Percentiles rank a stretch among this genome's conserved stretches.
Conservation (phyloP, 2,888 invertebrate genomes). For the Psylliodes chrysocephalus region DNA sequence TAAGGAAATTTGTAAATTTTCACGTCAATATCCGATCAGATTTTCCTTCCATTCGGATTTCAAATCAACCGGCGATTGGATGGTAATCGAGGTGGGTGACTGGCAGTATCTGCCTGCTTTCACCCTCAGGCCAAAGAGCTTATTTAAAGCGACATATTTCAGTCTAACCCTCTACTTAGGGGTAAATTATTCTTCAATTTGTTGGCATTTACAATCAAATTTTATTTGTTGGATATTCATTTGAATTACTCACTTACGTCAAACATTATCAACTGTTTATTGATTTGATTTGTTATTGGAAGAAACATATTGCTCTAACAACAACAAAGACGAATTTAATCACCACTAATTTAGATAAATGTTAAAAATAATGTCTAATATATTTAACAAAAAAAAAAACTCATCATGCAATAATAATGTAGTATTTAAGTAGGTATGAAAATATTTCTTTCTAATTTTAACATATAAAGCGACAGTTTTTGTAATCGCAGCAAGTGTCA, state of each 20-base stretch:
- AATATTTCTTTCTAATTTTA: too few relatives aligned
- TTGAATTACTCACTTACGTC: neutral
- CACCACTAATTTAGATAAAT: too few relatives aligned
- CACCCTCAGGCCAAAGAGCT: constrained; percentile 55
- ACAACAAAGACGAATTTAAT: too few relatives aligned
- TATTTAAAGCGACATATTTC: constrained; percentile 60
- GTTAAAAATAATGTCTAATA: too few relatives aligned
- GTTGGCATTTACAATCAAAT: constrained; percentile 38
- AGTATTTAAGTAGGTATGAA: too few relatives aligned
- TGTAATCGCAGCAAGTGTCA: too few relatives aligned
- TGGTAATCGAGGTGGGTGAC: constrained; percentile 57
- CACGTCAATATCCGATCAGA: constrained; percentile 43
- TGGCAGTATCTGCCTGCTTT: constrained; percentile 59
- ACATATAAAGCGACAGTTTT: too few relatives aligned
- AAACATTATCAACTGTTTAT: neutral
- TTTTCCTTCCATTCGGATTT: constrained; percentile 36
- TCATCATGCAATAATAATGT: too few relatives aligned
- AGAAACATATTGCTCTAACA: too few relatives aligned
- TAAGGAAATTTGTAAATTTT: constrained; percentile 38
- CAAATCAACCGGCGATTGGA: constrained; percentile 41
- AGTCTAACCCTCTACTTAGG: constrained; percentile 54
- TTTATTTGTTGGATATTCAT: constrained; percentile 21
- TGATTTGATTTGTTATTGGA: neutral
- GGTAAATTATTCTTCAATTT: constrained; percentile 48
- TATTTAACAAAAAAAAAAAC: too few relatives aligned